Evolutionary conservation across 2,888 invertebrate species (phyloP).

Genomic region (Tipula unca): DNA sequence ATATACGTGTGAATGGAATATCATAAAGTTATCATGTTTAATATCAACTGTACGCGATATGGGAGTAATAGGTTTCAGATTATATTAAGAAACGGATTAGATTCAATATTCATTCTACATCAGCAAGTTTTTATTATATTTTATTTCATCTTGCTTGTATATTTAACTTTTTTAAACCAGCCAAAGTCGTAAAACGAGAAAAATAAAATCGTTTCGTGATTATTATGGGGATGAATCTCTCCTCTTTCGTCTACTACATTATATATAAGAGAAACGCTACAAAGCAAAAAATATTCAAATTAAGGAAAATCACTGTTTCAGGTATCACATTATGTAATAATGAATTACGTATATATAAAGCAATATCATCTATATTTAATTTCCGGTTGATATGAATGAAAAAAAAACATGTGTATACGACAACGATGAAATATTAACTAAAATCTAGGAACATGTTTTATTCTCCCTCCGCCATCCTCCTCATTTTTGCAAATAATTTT

Average conservation of each 20-base stretch:
- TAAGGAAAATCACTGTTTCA: neutral
- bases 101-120: neutral
- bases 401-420: neutral
- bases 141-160: neutral
- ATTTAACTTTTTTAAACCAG: neutral
- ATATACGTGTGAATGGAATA: neutral
- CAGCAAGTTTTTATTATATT: neutral
- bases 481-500: too few species aligned
- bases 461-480: too few species aligned
- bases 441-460: too few species aligned
- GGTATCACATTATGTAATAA: neutral
- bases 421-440: neutral
- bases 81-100: neutral
- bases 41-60: neutral
- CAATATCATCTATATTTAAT: neutral
- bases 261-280: too few species aligned
- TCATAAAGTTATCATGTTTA: neutral
- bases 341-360: neutral
- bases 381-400: neutral
- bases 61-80: neutral
- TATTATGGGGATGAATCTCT: neutral
- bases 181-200: neutral
- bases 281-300: neutral
- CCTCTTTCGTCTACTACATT: too few species aligned
- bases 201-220: neutral